Percentiles rank a stretch among this genome's conserved stretches.
phyloP scores from a whole-genome alignment of 2,113 vertebrate species.

The Gymnarchus niloticus region DNA sequence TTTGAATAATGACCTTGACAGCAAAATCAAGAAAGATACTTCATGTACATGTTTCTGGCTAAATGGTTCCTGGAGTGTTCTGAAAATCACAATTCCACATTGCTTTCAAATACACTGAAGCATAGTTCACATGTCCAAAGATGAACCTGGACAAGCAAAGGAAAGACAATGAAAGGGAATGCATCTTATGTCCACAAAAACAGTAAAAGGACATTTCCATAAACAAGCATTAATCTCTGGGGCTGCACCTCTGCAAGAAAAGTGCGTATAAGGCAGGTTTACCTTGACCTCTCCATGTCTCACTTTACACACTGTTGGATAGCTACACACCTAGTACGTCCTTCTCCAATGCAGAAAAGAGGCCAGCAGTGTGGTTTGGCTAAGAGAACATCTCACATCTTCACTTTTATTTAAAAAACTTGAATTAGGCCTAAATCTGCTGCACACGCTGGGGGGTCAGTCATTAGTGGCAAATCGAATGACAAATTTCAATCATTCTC shows the following conservation, averaged over 20 bases:
- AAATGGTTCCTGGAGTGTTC: neutral
- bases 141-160: neutral
- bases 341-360: neutral
- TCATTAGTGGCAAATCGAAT: no score
- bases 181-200: neutral
- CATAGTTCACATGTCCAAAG: neutral
- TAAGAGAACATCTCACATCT: neutral
- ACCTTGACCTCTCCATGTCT: neutral
- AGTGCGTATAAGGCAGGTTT: no score
- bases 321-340: neutral
- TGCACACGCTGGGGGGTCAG: no score
- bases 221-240: neutral
- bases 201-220: neutral
- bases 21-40: no score
- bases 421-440: neutral
- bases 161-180: neutral
- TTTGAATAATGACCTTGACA: no score
- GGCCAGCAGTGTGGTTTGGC: neutral
- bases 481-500: neutral
- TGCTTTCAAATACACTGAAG: neutral
- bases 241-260: no score
- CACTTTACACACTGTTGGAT: neutral
- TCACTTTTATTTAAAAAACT: neutral
- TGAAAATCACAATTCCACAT: neutral
- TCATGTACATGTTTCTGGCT: neutral